A percentile compares a stretch with the other conserved stretches of the same genome.
These are phyloP conservation scores for Metopolophium dirhodum DNA, from an alignment of 1,140 invertebrate species.

Conservation along the genomic window DNA sequence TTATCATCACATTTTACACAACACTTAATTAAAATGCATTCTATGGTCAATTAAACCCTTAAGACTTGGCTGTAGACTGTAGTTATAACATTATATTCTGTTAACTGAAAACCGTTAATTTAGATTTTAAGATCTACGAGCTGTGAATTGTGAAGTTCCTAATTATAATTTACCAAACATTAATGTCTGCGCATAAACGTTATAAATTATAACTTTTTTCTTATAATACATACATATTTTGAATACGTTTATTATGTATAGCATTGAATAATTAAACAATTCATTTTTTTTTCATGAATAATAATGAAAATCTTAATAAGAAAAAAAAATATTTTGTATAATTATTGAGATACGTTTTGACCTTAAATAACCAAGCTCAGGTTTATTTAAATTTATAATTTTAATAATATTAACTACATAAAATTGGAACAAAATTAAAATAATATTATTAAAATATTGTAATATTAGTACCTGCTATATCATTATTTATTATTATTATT, in stretches of 20 bases:
- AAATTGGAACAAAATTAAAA: no score
- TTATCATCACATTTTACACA: background rate
- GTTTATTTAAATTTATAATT: background rate
- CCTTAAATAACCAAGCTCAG: background rate
- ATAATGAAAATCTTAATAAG: background rate
- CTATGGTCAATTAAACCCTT: background rate
- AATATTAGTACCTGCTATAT: no score
- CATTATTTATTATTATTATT: background rate
- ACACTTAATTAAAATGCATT: background rate
- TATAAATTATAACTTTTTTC: background rate
- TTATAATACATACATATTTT: background rate
- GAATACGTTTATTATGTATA: background rate
- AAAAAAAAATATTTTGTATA: background rate
- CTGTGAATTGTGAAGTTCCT: background rate
- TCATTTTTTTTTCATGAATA: background rate
- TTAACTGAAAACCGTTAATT: constrained; percentile 3
- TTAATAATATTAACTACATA: no score
- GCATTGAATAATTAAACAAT: background rate
- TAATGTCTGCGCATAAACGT: background rate
- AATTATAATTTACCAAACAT: background rate
- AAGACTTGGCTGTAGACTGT: background rate
- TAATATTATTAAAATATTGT: no score
- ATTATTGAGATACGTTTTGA: background rate
- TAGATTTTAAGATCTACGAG: background rate
- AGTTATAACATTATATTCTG: background rate